Evolutionary conservation across 2,888 invertebrate genomes (phyloP), one percentile per base, ranked within the genome.

Genomic region (Capitulum mitella): DNA sequence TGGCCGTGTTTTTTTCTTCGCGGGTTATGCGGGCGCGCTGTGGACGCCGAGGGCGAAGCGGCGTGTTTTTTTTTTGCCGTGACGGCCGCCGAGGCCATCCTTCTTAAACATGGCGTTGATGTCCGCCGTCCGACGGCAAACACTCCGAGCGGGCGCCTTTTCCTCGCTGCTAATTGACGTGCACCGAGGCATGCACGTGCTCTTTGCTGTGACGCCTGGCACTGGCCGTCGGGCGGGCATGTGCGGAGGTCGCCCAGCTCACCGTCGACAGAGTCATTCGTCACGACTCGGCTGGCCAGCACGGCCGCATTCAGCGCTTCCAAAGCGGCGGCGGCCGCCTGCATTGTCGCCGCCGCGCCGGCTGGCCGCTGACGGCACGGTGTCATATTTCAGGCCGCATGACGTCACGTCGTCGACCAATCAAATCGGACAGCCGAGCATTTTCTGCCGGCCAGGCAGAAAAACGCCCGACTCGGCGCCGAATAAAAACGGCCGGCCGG

Each of bases 341-440:
- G n/a, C 5, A 5, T n/a, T 61, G n/a, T n/a, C 61, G n/a, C 14
- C n/a, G 16, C 32, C 26, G 54, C n/a, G 58, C n/a, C 29, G 58
- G 34, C 51, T 6, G 51, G 12, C 16, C 19, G 29, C 32, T 34
- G 64, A 64, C 34, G 19, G 16, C n/a, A 64, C 34, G 64, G 29
- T 19, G 64, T 64, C 64, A 64, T 64, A 64, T 64, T 64, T 64
- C 64, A 64, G 19, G 19, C 34, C 22, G 64, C 64, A 29, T 64
- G 64, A 64, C 64, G 64, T 19, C 64, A 14, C 34, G 64, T 64
- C 64, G 64, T 64, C 34, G 64, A 32, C 64, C 64, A 64, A 64
- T 64, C 61, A 32, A 12, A 61, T 34, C 34, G 61, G 61, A 61
- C 61, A 34, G 64, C 34, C 51, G 64, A 8, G 64, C 64, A 64